phyloP scores from a whole-genome alignment of 2,797 vertebrate species.

The Varecia variegata region DNA sequence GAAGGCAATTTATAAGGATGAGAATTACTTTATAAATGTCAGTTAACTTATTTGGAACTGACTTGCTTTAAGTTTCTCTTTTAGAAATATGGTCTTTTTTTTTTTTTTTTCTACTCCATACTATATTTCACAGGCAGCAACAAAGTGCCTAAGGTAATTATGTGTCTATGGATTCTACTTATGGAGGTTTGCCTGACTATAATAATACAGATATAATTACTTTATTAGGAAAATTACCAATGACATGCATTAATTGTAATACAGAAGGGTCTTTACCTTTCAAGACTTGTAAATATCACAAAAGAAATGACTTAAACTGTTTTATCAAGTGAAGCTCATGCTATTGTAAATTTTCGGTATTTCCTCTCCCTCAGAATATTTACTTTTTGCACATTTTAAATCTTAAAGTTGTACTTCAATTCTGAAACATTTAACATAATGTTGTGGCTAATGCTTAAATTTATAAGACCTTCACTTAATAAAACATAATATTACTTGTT shows the following conservation, averaged over 20 bases:
- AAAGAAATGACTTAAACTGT: constrained; percentile 67
- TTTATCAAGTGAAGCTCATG: background rate
- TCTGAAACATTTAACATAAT: constrained; percentile 5
- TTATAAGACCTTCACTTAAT: background rate
- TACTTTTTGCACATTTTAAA: background rate
- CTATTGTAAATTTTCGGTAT: background rate
- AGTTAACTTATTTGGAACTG: background rate
- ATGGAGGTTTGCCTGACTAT: background rate
- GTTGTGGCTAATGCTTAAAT: background rate
- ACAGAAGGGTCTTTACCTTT: constrained; percentile 66
- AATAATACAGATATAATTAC: constrained; percentile 58
- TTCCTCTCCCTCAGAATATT: constrained; percentile 5
- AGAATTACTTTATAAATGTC: constrained; percentile 40
- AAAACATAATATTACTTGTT: background rate
- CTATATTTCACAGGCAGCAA: background rate
- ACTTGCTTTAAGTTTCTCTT: background rate
- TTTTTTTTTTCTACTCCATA: fast-evolving
- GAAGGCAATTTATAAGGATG: constrained; percentile 71
- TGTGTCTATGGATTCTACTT: background rate
- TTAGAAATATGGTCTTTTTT: background rate
- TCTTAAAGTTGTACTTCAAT: background rate
- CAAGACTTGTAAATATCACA: constrained; percentile 69
- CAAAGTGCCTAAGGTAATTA: background rate
- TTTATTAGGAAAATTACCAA: constrained; percentile 65
- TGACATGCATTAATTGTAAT: constrained; percentile 71